These are phyloP conservation scores for Tinamus guttatus DNA, from an alignment of 2,113 vertebrate species.

Conservation along the genomic window DNA sequence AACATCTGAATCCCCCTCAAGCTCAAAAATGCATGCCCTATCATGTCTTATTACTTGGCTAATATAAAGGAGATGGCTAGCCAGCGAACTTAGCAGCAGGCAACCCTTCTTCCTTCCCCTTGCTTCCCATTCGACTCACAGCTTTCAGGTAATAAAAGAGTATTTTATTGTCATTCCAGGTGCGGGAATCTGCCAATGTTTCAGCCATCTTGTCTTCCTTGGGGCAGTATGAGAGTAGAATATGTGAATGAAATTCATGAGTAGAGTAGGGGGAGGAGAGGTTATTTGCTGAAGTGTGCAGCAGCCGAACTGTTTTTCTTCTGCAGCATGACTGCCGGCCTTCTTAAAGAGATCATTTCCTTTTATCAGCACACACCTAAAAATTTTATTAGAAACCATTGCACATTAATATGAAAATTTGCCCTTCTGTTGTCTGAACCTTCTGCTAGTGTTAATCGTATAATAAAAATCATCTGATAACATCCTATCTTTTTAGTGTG, in stretches of 20 bases:
- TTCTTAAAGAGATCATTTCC: constrained; percentile 18
- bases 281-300: constrained; percentile 11
- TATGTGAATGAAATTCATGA: constrained; percentile 59
- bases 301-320: constrained; percentile 8
- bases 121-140: constrained; percentile 10
- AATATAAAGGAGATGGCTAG: constrained; percentile 23
- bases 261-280: not conserved
- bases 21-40: constrained; percentile 34
- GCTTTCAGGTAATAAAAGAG: constrained; percentile 43
- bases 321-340: not conserved
- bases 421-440: not conserved
- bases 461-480: not conserved
- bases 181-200: constrained; percentile 42
- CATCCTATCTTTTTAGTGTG: not conserved
- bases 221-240: constrained; percentile 49
- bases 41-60: not conserved
- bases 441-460: not conserved
- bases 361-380: constrained; percentile 15
- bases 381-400: not conserved
- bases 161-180: constrained; percentile 67
- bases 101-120: not conserved
- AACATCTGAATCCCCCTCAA: constrained; percentile 32
- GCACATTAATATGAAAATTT: not conserved
- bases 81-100: not conserved
- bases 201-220: constrained; percentile 61